A percentile compares a stretch with the other conserved stretches of the same genome.
Evolutionary conservation across 2,888 invertebrate species (phyloP).

Genomic region (Laspeyria flexula): DNA sequence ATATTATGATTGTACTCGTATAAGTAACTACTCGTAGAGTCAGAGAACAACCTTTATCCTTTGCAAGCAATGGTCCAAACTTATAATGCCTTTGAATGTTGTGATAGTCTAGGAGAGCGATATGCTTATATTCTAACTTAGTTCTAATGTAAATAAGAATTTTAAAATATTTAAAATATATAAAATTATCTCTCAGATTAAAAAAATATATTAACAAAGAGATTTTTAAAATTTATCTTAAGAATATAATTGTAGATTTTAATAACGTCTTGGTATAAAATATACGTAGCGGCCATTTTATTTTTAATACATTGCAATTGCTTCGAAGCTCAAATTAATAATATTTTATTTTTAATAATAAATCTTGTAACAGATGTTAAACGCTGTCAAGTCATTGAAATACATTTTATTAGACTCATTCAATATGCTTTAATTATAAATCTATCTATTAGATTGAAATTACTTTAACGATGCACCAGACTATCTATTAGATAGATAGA

Average conservation of each 20-base stretch:
- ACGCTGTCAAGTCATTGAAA: background rate
- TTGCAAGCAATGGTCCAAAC: conserved; percentile 82
- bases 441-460: too few species aligned
- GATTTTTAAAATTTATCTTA: conserved; percentile 17
- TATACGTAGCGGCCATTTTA: background rate
- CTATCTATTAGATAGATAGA: too few species aligned
- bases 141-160: conserved; percentile 31
- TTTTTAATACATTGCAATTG: background rate
- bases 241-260: conserved; percentile 14
- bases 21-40: too few species aligned
- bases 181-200: conserved; percentile 32
- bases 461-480: too few species aligned
- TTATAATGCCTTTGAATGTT: conserved; percentile 82
- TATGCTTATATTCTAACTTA: conserved; percentile 57
- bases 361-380: background rate
- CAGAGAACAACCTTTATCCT: conserved; percentile 51
- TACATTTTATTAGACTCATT: background rate
- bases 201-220: conserved; percentile 10
- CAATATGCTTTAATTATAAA: too few species aligned
- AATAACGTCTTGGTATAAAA: conserved; percentile 4
- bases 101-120: conserved; percentile 71
- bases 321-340: conserved; percentile 3
- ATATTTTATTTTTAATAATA: background rate
- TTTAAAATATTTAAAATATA: conserved; percentile 34
- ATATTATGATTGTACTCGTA: too few species aligned